Conservation (phyloP, 1,140 invertebrate species). For the Frieseomelitta varia region DNA sequence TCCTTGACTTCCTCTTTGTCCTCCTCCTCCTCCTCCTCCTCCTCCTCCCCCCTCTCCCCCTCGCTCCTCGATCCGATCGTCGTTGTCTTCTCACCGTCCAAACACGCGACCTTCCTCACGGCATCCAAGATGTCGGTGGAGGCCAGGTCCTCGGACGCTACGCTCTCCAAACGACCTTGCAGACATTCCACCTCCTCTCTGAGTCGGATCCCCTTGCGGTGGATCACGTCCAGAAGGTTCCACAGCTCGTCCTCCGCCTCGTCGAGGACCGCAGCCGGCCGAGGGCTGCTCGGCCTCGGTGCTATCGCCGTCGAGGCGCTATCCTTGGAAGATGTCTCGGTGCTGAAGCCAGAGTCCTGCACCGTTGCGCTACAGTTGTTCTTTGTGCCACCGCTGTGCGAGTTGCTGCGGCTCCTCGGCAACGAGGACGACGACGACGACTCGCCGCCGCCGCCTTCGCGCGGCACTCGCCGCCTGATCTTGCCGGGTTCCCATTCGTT, state of each 20-base stretch:
- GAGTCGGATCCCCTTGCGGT: conserved; percentile 89
- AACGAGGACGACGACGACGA: conserved; percentile 81
- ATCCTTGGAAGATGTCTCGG: conserved; percentile 90
- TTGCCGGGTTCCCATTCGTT: conserved; percentile 90
- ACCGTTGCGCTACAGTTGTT: conserved; percentile 85
- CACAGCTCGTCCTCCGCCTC: conserved; percentile 91
- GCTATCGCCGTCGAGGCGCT: conserved; percentile 82
- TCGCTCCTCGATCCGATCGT: neutral
- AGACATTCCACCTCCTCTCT: conserved; percentile 88
- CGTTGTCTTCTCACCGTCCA: conserved; percentile 14
- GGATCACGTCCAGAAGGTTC: conserved; percentile 92
- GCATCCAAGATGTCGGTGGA: conserved; percentile 78
- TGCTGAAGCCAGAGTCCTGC: conserved; percentile 93
- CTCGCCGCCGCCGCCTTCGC: conserved; percentile 75
- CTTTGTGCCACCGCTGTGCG: conserved; percentile 84
- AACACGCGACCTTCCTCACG: conserved; percentile 73
- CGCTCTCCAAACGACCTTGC: conserved; percentile 80
- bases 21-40: conserved; percentile 1
- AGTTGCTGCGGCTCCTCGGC: conserved; percentile 86
- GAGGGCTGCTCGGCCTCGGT: conserved; percentile 80
- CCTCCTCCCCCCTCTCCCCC: conserved; percentile 10
- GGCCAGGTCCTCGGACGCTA: conserved; percentile 80
- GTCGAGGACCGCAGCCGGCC: conserved; percentile 72
- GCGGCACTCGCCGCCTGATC: conserved; percentile 85
- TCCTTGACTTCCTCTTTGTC: conserved; percentile 1